A percentile compares a stretch with the other conserved stretches of the same genome.
Evolutionary conservation across 2,113 vertebrate species (phyloP).

Genomic region (Sialia sialis): DNA sequence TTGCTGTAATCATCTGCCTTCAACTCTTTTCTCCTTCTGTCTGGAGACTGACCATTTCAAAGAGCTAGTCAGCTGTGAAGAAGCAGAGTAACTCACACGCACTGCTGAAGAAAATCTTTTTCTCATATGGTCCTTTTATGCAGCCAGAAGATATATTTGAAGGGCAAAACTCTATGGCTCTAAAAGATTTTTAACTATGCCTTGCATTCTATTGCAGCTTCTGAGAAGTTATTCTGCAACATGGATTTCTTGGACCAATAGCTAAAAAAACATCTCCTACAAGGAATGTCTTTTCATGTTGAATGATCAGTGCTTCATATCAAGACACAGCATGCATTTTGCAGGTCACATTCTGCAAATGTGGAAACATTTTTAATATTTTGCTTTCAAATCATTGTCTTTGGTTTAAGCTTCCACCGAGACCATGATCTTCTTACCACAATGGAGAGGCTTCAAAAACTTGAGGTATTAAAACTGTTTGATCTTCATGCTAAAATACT

Average conservation of each 20-base stretch:
- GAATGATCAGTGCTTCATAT: neutral
- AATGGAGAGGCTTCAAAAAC: neutral
- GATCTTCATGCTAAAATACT: neutral
- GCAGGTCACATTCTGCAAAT: neutral
- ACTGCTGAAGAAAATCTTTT: neutral
- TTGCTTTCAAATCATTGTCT: neutral
- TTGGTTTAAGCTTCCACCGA: neutral
- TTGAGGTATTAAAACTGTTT: neutral
- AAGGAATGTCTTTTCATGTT: neutral
- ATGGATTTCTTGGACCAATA: neutral
- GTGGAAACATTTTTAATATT: neutral
- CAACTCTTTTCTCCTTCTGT: neutral
- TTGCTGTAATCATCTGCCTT: neutral
- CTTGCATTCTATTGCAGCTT: neutral
- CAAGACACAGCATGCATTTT: neutral
- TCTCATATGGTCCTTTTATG: slow-evolving; percentile 15
- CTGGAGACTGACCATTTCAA: neutral
- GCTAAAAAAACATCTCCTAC: neutral
- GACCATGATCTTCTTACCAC: neutral
- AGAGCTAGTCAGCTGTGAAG: neutral
- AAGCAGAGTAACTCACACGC: neutral
- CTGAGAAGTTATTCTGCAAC: neutral
- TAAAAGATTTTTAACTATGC: neutral
- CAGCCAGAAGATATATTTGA: slow-evolving; percentile 15
- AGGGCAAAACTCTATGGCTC: neutral